Percentiles rank a stretch among this genome's conserved stretches.
Conservation (phyloP, 2,797 vertebrate genomes). For the Orientallactaga sibirica region DNA sequence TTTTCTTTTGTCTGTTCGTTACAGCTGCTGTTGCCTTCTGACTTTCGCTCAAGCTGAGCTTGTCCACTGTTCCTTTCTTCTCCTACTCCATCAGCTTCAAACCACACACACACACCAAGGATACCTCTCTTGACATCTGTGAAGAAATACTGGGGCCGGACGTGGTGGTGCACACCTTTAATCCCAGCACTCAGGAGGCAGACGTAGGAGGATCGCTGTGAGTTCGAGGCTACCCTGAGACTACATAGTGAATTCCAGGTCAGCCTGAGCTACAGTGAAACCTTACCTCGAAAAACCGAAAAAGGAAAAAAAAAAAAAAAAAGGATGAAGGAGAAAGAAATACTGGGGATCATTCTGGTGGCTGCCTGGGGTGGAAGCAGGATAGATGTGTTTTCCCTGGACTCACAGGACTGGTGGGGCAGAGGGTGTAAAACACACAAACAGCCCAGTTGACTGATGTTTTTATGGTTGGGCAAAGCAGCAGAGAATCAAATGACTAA, state of each 20-base stretch:
- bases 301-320: no score
- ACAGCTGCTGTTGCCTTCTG: neutral
- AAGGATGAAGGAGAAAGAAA: no score
- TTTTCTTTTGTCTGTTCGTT: rapidly evolving
- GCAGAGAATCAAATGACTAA: neutral
- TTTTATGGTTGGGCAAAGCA: neutral
- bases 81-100: neutral
- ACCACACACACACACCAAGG: neutral
- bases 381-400: neutral
- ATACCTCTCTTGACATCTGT: neutral
- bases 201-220: no score
- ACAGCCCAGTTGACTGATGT: neutral
- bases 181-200: no score
- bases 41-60: neutral
- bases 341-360: rapidly evolving
- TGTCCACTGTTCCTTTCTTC: neutral
- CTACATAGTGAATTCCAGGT: no score
- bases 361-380: neutral
- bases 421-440: no score
- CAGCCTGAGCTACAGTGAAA: no score
- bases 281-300: no score
- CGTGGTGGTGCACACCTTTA: no score
- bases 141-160: neutral
- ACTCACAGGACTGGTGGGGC: rapidly evolving
- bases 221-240: no score